Base-by-base conservation (phyloP, 2,113 vertebrate genomes). In the Corapipo altera region DNA sequence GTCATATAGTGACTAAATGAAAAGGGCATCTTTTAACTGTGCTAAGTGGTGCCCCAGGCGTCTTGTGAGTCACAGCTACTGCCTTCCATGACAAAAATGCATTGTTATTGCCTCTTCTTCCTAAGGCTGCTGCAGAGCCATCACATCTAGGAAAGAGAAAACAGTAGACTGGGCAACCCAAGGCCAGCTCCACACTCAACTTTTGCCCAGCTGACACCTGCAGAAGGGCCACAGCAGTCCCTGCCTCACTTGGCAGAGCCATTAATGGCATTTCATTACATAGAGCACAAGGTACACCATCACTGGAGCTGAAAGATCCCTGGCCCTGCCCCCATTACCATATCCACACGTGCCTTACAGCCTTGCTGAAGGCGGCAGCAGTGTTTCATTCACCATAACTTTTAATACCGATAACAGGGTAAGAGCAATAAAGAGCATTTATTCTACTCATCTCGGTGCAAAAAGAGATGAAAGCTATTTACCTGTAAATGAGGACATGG, bases 51-150 rank as follows among this genome's bases (percentile, higher is more conserved):
- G 84, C 74, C 84, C 54, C 73, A 27, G 69, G 69, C 84, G 90
- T 55, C 66, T 37, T n/a, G 64, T 33, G 67, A 83, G 82, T 81
- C 95, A 88, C 59, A 74, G 59, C 54, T 71, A 43, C 76, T 72
- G 72, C 72, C 69, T 59, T 95, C 79, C 61, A 37, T 8, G 79
- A 91, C 72, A 86, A 80, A 90, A 95, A 69, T 23, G 75, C 39
- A 18, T 75, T 28, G 52, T 28, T 90, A 74, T 21, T 61, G 73
- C 62, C 18, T 37, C 43, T 74, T 27, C 30, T 49, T 71, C 27
- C 79, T 4, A 11, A 76, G 57, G 54, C 48, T 0, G 1, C 1
- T 15, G 81, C 66, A 88, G 70, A 78, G 41, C 74, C 23, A 9
- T 11, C 2, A 1, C 44, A 71, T 8, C 62, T 22, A 66, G 70